Evolutionary conservation across 2,797 vertebrate genomes (phyloP).

Genomic region (Pagetopsis macropterus): DNA sequence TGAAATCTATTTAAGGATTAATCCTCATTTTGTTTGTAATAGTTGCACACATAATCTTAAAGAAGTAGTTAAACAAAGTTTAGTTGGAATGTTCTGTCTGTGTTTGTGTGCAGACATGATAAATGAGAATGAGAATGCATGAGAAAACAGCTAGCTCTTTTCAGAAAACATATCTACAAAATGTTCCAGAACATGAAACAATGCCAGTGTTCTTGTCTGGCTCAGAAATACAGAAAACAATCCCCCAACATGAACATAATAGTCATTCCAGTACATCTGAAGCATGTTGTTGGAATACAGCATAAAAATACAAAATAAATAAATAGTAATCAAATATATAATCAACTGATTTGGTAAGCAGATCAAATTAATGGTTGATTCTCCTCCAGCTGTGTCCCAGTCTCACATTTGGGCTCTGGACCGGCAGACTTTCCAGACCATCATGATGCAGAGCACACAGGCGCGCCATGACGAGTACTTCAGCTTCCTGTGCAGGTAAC

Average conservation of each 20-base stretch:
- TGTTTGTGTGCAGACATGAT: too few species aligned
- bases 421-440: slow-evolving; percentile 84
- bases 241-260: not conserved
- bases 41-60: too few species aligned
- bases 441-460: slow-evolving; percentile 85
- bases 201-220: too few species aligned
- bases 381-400: slow-evolving; percentile 78
- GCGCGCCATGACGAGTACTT: slow-evolving; percentile 85
- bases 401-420: slow-evolving; percentile 86
- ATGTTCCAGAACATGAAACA: too few species aligned
- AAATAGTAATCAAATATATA: too few species aligned
- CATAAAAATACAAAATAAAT: not conserved
- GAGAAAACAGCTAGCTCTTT: too few species aligned
- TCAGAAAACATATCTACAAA: too few species aligned
- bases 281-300: not conserved
- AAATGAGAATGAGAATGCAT: too few species aligned
- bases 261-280: not conserved
- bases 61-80: too few species aligned
- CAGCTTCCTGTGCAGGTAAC: slow-evolving; percentile 85
- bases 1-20: not conserved
- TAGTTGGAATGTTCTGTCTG: too few species aligned
- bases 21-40: not conserved
- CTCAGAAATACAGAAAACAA: too few species aligned
- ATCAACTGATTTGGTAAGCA: too few species aligned
- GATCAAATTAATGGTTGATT: not conserved